Evolutionary conservation across 2,888 invertebrate species (phyloP), one percentile per base, ranked within the genome.

Genomic region (Eristalinus sepulchralis): DNA sequence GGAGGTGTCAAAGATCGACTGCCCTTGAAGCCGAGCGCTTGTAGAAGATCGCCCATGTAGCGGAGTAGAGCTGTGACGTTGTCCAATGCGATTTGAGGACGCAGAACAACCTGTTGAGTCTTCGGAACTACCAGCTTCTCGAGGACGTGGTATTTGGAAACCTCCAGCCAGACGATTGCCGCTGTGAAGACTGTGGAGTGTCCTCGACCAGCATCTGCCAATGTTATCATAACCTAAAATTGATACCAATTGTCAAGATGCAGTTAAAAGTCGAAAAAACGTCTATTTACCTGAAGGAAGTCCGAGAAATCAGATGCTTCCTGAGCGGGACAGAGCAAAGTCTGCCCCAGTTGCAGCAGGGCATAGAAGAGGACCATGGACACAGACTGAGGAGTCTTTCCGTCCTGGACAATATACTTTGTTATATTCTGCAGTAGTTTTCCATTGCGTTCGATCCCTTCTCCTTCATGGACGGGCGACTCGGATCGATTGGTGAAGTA

Each of bases 21-120:
- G 13, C 92, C 92, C 1, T 91, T 91, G 62, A 88, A 91, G 5
- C 92, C 92, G 1, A 93, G 89, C 47, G 91, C 91, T 88, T 91
- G 91, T 13, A 93, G 87, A 9, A 93, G 94, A 90, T 98, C 98
- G 3, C 97, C 96, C 13, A 98, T 94, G 90, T 98, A 98, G 11
- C 96, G 96, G 36, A 98, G 92, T 53, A 98, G 93, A 63, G 97
- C 96, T 89, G 97, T 97, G 0, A 97, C 95, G 0, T 97, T 96
- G 90, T 97, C 96, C 11, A 96, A 93, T 88, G 95, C 93, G 31
- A 93, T 93, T 68, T 92, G 86, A 9, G 90, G 88, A 68, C 90
- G 88, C 33, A 89, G 80, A 0, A 89, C 88, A 70, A 89, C 89
- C 31, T 89, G 84, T 33, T 90, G 88, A 0, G 89, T 87, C 20